These are phyloP conservation scores for Malurus alboscapulatus DNA, from an alignment of 2,113 vertebrate genomes.

Conservation along the genomic window DNA sequence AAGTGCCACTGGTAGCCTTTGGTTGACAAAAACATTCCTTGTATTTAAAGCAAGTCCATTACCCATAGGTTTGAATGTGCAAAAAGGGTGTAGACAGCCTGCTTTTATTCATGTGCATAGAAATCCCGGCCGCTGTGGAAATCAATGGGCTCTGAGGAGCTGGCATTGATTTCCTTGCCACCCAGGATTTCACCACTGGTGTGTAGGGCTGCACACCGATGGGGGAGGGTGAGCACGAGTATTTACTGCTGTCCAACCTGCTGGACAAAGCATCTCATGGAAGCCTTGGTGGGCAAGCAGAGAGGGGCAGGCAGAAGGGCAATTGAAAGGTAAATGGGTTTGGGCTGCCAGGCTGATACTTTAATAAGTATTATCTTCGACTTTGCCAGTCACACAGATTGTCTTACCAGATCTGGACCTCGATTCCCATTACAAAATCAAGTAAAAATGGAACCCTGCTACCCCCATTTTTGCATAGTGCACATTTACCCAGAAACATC, in stretches of 20 bases:
- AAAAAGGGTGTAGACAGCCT: neutral
- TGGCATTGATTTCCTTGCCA: neutral
- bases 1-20: neutral
- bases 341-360: neutral
- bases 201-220: fast-evolving
- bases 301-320: neutral
- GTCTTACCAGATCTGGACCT: neutral
- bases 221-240: neutral
- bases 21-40: neutral
- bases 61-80: neutral
- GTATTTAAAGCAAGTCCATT: neutral
- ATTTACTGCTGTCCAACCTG: neutral
- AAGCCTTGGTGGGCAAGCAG: neutral
- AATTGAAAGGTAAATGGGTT: neutral
- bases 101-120: constrained; percentile 53
- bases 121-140: constrained; percentile 9
- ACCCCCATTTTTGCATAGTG: neutral
- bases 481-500: neutral
- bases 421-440: neutral
- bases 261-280: neutral
- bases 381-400: neutral
- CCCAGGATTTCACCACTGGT: constrained; percentile 12
- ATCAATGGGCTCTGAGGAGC: neutral
- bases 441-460: neutral
- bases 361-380: neutral